These are phyloP conservation scores for Hesperophylax magnus DNA, from an alignment of 1,140 invertebrate genomes.

Conservation along the genomic window DNA sequence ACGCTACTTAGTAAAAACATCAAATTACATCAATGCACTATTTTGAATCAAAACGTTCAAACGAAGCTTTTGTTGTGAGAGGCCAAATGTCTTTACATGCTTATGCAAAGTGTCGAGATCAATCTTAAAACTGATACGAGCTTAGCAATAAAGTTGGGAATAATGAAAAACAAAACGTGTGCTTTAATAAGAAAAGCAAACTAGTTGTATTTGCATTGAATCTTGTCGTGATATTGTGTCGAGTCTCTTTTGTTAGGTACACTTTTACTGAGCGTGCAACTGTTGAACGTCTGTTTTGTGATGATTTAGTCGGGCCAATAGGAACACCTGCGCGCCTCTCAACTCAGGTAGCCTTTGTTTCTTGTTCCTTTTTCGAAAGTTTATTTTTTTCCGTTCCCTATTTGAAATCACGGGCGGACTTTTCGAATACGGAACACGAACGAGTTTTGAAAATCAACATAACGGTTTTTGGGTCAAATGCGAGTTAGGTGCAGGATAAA, in stretches of 20 bases:
- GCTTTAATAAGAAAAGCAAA: no score
- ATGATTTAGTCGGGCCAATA: slow-evolving; percentile 43
- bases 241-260: background rate
- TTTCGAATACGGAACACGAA: slow-evolving; percentile 42
- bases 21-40: no score
- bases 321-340: slow-evolving; percentile 44
- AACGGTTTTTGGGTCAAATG: slow-evolving; percentile 41
- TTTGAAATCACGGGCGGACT: slow-evolving; percentile 38
- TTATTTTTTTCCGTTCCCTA: slow-evolving; percentile 40
- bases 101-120: background rate
- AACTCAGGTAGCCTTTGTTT: slow-evolving; percentile 49
- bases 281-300: slow-evolving; percentile 29
- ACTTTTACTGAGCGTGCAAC: background rate
- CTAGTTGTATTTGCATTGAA: no score
- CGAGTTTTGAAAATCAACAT: slow-evolving; percentile 31
- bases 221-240: no score
- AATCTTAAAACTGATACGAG: slow-evolving; percentile 1
- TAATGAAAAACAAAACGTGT: no score
- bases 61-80: background rate
- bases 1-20: background rate
- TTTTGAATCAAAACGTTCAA: no score
- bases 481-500: slow-evolving; percentile 29
- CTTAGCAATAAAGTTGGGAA: background rate
- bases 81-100: background rate
- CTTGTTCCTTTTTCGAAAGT: slow-evolving; percentile 41